These are phyloP conservation scores for Perognathus longimembris DNA, from an alignment of 2,113 vertebrate species.

Conservation along the genomic window DNA sequence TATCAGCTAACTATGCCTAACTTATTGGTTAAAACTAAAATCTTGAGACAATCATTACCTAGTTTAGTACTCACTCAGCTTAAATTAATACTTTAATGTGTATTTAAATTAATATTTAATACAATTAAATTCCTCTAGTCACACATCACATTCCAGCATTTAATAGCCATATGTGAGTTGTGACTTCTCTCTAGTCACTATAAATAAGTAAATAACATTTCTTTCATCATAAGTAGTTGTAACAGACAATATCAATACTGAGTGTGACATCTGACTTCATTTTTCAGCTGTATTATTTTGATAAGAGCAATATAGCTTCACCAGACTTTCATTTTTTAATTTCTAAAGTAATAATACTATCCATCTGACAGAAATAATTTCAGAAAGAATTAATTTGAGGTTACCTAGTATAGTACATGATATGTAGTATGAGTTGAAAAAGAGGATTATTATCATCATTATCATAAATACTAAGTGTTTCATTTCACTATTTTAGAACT, in stretches of 20 bases:
- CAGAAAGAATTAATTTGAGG: background rate
- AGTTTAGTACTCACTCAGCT: background rate
- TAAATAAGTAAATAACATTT: background rate
- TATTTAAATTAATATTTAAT: background rate
- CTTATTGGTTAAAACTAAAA: background rate
- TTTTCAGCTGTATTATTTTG: background rate
- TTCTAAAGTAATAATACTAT: background rate
- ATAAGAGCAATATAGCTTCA: background rate
- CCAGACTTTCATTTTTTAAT: background rate
- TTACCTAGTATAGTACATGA: background rate
- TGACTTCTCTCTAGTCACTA: background rate
- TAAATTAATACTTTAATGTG: too few species aligned
- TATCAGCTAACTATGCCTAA: background rate
- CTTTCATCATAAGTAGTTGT: background rate
- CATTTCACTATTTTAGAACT: too few species aligned
- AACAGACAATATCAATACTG: background rate
- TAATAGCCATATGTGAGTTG: background rate
- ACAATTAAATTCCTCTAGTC: background rate
- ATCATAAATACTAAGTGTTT: background rate
- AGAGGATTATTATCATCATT: background rate
- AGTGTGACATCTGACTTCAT: background rate
- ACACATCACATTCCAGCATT: background rate
- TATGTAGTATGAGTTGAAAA: background rate
- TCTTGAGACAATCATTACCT: too few species aligned
- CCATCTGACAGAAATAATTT: background rate